Evolutionary conservation across 2,888 invertebrate species (phyloP), one percentile per base, ranked within the genome.

Genomic region (Protodeltote pygarga): DNA sequence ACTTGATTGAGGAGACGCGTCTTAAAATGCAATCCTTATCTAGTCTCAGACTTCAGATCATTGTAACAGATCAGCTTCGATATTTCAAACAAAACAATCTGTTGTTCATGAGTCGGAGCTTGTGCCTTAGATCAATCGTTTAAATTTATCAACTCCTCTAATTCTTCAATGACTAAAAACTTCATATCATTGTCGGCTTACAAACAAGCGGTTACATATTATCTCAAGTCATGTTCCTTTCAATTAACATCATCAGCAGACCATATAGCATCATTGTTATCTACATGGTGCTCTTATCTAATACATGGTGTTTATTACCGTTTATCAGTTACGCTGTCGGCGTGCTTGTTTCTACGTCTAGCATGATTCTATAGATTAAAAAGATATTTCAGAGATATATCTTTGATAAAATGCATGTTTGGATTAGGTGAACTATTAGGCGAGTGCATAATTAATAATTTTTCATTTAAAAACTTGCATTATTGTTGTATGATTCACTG

Each of bases 181-280:
- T 10, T 5, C 15, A 5, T 10, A 37, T 46, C 63, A 41, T 29
- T 6, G 34, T 46, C 35, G 35, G 39, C 21, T 46, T 3, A 17
- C n/a, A 28, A 46, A 34, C 39, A 46, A 40, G 24, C 11, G 15
- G 11, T 24, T 5, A 9, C 13, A 21, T 23, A 25, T n/a, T n/a
- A n/a, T 31, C 51, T 33, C 28, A 1, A 42, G 31, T 45, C 57
- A 37, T 46, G 57, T 45, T 46, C 14, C 10, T 11, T 40, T 20
- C 29, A 37, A 54, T 55, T 16, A 34, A 33, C 57, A 34, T 46
- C 37, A 47, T 55, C 37, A 41, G 33, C 33, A 24, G 23, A 57
- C 28, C 55, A 34, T 16, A 34, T 21, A 16, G 35, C 40, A 25
- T 46, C 63, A 55, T 19, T 24, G 23, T 32, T 32, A 10, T 15